Evolutionary conservation across 2,113 vertebrate species (phyloP).

Genomic region (human (Homo sapiens)): DNA sequence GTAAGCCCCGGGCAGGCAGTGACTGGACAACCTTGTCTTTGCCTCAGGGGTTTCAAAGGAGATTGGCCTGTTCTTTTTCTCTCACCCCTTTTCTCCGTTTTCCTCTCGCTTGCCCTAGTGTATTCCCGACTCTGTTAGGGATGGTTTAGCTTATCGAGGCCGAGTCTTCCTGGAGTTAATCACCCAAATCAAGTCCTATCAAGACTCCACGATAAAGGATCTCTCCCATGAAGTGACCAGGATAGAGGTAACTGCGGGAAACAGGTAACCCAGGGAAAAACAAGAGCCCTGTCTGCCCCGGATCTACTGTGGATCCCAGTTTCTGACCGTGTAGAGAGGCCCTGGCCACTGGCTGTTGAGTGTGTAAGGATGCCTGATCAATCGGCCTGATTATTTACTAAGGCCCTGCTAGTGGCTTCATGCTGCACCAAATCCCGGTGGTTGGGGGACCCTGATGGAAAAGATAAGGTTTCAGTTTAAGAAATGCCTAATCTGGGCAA

Average conservation of each 20-base stretch:
- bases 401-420: not conserved
- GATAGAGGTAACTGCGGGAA: constrained; percentile 72
- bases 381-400: not conserved
- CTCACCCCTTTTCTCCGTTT: not conserved
- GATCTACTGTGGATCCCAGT: not conserved
- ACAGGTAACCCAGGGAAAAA: not conserved
- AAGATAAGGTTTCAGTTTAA: not conserved
- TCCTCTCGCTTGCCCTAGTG: not conserved
- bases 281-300: too few species aligned
- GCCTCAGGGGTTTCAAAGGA: not conserved
- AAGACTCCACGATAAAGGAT: not conserved
- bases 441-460: not conserved
- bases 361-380: not conserved
- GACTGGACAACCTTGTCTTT: not conserved
- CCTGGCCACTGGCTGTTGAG: not conserved
- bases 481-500: not conserved
- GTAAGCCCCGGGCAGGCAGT: not conserved
- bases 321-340: not conserved
- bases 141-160: constrained; percentile 74
- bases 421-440: not conserved
- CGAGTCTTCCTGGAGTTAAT: constrained; percentile 82
- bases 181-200: not conserved
- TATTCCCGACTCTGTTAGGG: not conserved
- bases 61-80: not conserved
- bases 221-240: constrained; percentile 47